phyloP scores from a whole-genome alignment of 2,113 vertebrate genomes.

The Epinephelus cyanopodus region DNA sequence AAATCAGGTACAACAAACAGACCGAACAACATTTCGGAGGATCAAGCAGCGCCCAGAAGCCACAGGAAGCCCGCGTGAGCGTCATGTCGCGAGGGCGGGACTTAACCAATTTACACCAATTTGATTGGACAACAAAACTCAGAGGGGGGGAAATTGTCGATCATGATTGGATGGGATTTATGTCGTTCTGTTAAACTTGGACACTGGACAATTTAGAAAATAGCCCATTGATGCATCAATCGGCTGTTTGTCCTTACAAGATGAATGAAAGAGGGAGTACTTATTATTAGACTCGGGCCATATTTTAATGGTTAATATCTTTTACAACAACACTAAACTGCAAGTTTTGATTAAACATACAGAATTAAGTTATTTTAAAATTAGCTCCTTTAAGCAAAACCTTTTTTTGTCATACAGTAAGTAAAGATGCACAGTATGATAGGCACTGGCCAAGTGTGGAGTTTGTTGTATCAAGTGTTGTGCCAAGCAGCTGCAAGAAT shows the following conservation, averaged over 20 bases:
- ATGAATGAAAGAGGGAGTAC: constrained; percentile 18
- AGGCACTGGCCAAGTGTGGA: neutral
- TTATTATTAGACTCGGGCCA: neutral
- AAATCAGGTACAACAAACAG: constrained; percentile 6
- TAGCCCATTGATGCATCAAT: constrained; percentile 5
- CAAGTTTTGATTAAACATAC: neutral
- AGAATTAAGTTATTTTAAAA: neutral
- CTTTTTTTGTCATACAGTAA: neutral
- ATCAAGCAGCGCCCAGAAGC: constrained; percentile 54
- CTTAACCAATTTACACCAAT: neutral
- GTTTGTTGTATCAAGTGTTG: constrained; percentile 50
- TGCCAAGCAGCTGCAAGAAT: constrained; percentile 61
- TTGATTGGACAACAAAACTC: constrained; percentile 59
- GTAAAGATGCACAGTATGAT: neutral
- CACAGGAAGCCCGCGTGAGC: constrained; percentile 82
- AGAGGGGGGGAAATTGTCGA: neutral
- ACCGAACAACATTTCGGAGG: constrained; percentile 5
- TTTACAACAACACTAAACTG: neutral
- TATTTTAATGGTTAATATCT: neutral
- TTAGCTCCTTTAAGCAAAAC: neutral
- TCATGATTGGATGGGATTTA: constrained; percentile 5
- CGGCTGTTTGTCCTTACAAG: accelerated
- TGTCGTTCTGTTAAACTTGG: constrained; percentile 24
- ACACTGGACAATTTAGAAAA: constrained; percentile 7
- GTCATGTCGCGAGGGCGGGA: constrained; percentile 65